These are phyloP conservation scores for Nothoprocta perdicaria DNA, from an alignment of 2,113 vertebrate species.

Conservation along the genomic window DNA sequence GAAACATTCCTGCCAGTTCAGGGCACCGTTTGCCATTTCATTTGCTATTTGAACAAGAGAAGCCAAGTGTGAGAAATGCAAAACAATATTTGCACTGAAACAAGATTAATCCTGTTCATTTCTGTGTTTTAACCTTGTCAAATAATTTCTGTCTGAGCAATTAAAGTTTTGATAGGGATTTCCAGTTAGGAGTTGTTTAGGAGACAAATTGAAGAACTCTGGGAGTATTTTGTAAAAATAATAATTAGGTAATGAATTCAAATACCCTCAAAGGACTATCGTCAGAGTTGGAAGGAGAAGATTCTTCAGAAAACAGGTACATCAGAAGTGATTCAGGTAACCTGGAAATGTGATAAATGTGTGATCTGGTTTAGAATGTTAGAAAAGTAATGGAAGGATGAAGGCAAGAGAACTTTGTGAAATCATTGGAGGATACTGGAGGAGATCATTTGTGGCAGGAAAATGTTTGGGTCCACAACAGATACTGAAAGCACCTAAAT, in stretches of 20 bases:
- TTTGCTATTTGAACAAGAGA: conserved; percentile 30
- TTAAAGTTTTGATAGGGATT: not conserved
- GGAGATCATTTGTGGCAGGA: not conserved
- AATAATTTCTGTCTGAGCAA: not conserved
- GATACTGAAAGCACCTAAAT: not conserved
- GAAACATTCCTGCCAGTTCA: conserved; percentile 9
- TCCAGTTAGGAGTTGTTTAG: not conserved
- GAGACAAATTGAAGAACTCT: not conserved
- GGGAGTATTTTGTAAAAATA: not conserved
- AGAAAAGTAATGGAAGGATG: not conserved
- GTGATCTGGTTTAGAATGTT: not conserved
- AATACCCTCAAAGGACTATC: not conserved
- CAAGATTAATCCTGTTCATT: not conserved
- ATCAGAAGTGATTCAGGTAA: not conserved
- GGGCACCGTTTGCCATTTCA: not conserved
- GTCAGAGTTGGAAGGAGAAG: not conserved
- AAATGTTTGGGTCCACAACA: not conserved
- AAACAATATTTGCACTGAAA: conserved; percentile 15
- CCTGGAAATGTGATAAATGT: not conserved
- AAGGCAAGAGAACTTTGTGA: not conserved
- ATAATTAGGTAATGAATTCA: not conserved
- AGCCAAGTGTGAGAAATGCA: conserved; percentile 1
- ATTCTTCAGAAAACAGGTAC: not conserved
- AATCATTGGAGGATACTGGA: not conserved
- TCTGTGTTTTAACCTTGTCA: not conserved